Evolutionary conservation across 2,888 invertebrate species (phyloP), one percentile per base, ranked within the genome.

Genomic region (Pammene fasciana): DNA sequence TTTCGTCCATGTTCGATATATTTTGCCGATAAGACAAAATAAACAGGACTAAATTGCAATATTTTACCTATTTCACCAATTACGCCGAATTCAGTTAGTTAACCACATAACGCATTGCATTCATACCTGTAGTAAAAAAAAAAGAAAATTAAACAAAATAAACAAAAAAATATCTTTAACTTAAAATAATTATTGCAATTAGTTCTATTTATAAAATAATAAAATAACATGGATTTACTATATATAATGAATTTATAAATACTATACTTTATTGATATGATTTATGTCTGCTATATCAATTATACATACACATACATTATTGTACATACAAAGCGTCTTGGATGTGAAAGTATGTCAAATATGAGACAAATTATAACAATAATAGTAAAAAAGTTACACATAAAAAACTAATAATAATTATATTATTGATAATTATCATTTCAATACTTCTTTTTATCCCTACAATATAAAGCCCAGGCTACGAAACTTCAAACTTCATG

Each of bases 21-120:
- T 56, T 52, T 65, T 65, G 57, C 50, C 52, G 16, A 54, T 14
- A 48, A n/a, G 38, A 56, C 55, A 62, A 61, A 45, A 48, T 11
- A 45, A 60, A 60, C 48, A 66, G 68, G 71, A 71, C 71, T 62
- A 62, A 71, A 71, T 86, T 86, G 85, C 84, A 87, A 87, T 87
- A 84, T 81, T 82, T 84, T 80, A 71, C 79, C 68, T 77, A 75
- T 79, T 79, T 82, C 82, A 76, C 80, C 79, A 81, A 73, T 78
- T 80, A 73, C 77, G 81, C 73, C 81, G 79, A 75, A 75, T 76
- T 70, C 70, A 72, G 70, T 75, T 75, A 75, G 84, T 90, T 89
- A 92, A 87, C 90, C 92, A 90, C 92, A 92, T 76, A 92, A 86
- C 72, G 91, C 87, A 79, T 83, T 89, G 89, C 92, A 92, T 80